Percentiles rank a stretch among this genome's conserved stretches.
These are phyloP conservation scores for Lagothrix lagotricha DNA, from an alignment of 2,797 vertebrate species.

Conservation along the genomic window DNA sequence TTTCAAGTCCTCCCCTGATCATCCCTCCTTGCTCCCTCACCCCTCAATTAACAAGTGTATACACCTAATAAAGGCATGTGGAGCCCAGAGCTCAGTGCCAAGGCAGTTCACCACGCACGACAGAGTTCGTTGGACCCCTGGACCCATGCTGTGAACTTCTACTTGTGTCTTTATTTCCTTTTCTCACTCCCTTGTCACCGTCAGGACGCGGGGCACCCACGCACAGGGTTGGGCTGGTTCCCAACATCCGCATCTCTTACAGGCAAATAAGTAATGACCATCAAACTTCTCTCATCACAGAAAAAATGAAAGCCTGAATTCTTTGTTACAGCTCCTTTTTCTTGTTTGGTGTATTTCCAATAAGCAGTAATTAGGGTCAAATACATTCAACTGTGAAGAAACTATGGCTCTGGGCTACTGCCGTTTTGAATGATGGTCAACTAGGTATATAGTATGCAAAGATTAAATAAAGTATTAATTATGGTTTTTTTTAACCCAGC, in stretches of 20 bases:
- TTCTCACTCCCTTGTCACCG: no score
- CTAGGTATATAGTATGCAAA: conserved; percentile 57
- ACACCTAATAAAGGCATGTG: no score
- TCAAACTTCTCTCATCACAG: not conserved
- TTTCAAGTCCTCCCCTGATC: no score
- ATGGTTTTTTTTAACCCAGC: conserved; percentile 59
- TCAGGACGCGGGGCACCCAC: no score
- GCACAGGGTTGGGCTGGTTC: no score
- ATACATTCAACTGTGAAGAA: conserved; percentile 69
- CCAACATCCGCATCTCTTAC: not conserved
- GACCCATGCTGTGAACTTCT: no score
- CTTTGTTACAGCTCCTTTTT: not conserved
- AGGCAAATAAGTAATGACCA: not conserved
- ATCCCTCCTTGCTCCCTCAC: no score
- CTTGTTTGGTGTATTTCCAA: conserved; percentile 44
- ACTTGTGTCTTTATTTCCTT: no score
- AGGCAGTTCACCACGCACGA: no score
- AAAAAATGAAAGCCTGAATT: not conserved
- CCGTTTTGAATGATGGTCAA: conserved; percentile 69
- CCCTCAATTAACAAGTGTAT: no score
- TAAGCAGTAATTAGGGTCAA: conserved; percentile 75
- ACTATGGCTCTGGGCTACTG: conserved; percentile 44
- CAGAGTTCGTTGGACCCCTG: no score
- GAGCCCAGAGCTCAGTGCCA: no score
- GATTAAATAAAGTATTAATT: conserved; percentile 76